A percentile compares a stretch with the other conserved stretches of the same genome.
These are phyloP conservation scores for Coendou prehensilis DNA, from an alignment of 2,797 vertebrate genomes.

Conservation along the genomic window DNA sequence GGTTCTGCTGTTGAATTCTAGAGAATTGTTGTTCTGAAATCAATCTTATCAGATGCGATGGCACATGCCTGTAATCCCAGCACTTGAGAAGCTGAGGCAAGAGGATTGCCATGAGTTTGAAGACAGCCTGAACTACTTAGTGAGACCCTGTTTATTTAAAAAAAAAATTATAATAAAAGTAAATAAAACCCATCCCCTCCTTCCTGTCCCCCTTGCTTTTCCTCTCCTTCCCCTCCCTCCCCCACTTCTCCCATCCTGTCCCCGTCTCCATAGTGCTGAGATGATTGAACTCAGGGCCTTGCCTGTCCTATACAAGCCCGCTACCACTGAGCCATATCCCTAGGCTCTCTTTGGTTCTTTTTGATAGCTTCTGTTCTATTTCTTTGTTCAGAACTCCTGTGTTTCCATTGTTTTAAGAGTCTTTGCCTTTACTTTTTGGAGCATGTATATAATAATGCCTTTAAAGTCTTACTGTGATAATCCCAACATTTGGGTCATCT, in stretches of 20 bases:
- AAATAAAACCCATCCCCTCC: background rate
- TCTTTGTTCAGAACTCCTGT: background rate
- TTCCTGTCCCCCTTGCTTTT: background rate
- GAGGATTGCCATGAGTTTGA: background rate
- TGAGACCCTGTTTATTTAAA: background rate
- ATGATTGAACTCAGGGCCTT: background rate
- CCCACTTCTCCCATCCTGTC: background rate
- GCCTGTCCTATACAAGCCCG: background rate
- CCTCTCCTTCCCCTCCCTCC: background rate
- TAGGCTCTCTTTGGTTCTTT: background rate
- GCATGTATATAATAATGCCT: background rate
- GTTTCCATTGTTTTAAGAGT: constrained; percentile 17
- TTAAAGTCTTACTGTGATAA: background rate
- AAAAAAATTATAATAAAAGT: background rate
- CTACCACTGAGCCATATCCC: background rate
- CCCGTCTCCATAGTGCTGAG: background rate
- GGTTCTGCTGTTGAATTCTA: background rate
- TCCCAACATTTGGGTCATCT: background rate
- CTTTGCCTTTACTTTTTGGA: background rate
- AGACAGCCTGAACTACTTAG: background rate
- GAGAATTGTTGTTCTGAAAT: background rate
- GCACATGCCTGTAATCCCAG: background rate
- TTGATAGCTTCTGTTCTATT: background rate
- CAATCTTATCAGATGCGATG: background rate
- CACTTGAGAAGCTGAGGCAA: background rate